Evolutionary conservation across 2,113 vertebrate genomes (phyloP), one percentile per base, ranked within the genome.

Genomic region (Megaleporinus macrocephalus): DNA sequence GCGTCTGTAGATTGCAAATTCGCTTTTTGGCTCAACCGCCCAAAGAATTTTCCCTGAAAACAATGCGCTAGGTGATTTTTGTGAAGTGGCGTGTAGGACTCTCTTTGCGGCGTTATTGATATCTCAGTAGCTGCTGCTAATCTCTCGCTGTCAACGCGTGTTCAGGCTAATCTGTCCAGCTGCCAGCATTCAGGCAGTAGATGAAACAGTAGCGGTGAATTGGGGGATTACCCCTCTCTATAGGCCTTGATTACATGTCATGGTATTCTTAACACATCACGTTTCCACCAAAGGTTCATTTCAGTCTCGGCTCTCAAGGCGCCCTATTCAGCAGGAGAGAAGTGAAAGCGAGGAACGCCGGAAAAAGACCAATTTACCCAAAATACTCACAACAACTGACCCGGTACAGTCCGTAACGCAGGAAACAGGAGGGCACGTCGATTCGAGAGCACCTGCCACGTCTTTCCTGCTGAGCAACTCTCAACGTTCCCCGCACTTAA

Each of bases 21-120:
- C 30, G 62, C n/a, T 87, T 82, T 75, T 57, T 78, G 78, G 76
- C 84, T 74, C 55, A 41, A 72, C 70, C 10, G 0, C 82, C 62
- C 65, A 66, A 71, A 70, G 66, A 65, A 84, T 83, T 81, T 29
- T 80, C 73, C 61, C 66, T 84, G 26, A 59, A 30, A 27, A 75
- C 15, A 65, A 36, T 33, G 27, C 29, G 68, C 51, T 51, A 47
- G 20, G 24, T 30, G n/a, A 73, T 29, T 41, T 33, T 30, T 41
- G n/a, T 22, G n/a, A 76, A 41, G 63, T 66, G 63, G 29, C 6
- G 29, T 66, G 29, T 20, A 18, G 33, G 63, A n/a, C n/a, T n/a
- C n/a, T 33, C 27, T 66, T 12, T 63, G 61, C 29, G 61, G 10
- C 44, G 41, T n/a, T 33, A 59, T 18, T 61, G 71, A 36, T 69